Percentiles rank a stretch among this genome's conserved stretches.
Evolutionary conservation across 2,888 invertebrate genomes (phyloP).

Genomic region (Gastrophysa polygoni): DNA sequence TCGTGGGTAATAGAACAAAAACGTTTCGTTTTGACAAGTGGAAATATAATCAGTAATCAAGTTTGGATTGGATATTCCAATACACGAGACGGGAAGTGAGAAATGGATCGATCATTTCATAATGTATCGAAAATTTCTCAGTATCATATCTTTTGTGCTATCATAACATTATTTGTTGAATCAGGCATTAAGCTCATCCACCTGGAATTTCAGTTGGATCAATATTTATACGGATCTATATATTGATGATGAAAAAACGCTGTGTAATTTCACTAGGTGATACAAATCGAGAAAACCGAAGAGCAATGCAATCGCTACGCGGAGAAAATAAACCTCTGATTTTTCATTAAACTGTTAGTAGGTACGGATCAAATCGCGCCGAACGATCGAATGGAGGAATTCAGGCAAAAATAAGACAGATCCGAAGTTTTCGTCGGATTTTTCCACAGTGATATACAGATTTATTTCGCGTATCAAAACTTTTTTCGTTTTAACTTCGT

Average conservation of each 20-base stretch:
- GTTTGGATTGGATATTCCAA: too few species aligned
- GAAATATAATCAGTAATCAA: too few species aligned
- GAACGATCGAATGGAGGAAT: constrained; percentile 1
- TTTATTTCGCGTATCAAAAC: constrained; percentile 8
- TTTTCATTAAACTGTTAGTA: not conserved
- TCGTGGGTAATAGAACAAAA: too few species aligned
- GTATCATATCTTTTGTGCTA: too few species aligned
- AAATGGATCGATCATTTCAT: too few species aligned
- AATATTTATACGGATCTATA: not conserved
- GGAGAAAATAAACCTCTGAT: not conserved
- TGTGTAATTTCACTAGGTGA: not conserved
- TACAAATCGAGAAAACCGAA: not conserved
- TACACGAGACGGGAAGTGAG: too few species aligned
- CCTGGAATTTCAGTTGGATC: not conserved
- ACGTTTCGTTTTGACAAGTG: too few species aligned
- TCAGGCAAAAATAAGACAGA: not conserved
- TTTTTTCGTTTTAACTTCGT: constrained; percentile 4
- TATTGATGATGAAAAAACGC: not conserved
- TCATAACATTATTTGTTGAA: too few species aligned
- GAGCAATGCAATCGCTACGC: not conserved
- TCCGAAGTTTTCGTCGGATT: constrained; percentile 4
- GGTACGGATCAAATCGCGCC: constrained; percentile 1
- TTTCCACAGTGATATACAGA: not conserved
- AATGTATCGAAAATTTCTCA: too few species aligned
- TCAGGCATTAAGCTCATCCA: not conserved